A percentile compares a stretch with the other conserved stretches of the same genome.
Evolutionary conservation across 2,113 vertebrate species (phyloP).

Genomic region (Thermophis baileyi): DNA sequence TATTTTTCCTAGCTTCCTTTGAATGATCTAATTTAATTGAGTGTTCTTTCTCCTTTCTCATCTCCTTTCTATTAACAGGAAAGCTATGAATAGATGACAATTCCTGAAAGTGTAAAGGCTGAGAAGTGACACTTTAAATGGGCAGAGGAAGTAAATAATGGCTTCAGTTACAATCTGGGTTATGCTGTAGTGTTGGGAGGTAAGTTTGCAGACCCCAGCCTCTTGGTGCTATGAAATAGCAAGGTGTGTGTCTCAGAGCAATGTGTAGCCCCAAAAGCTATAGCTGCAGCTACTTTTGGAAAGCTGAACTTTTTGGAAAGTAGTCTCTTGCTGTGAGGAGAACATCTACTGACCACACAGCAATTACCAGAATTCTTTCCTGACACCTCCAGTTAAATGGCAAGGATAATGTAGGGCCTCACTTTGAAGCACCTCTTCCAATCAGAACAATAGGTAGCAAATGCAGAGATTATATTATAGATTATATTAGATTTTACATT

Average conservation of each 20-base stretch:
- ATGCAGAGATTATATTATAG: background rate
- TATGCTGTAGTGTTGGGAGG: background rate
- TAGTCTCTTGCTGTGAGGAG: background rate
- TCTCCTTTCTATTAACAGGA: background rate
- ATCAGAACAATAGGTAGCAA: background rate
- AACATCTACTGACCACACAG: background rate
- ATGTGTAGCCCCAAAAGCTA: background rate
- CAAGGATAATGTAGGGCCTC: background rate
- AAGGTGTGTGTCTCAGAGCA: background rate
- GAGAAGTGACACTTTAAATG: background rate
- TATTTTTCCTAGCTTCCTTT: constrained; percentile 8
- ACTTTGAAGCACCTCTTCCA: too few species aligned
- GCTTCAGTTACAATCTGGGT: background rate
- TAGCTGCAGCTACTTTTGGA: background rate
- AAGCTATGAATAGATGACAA: background rate
- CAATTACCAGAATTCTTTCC: background rate
- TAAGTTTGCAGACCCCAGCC: background rate
- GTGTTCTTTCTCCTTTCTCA: background rate
- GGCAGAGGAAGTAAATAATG: background rate
- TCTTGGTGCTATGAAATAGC: constrained; percentile 2
- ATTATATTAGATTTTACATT: background rate
- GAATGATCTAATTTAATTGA: background rate
- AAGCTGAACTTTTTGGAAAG: background rate
- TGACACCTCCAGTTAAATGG: background rate
- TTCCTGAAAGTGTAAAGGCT: background rate